phyloP scores from a whole-genome alignment of 1,140 invertebrate genomes.

The Magallana angulata region DNA sequence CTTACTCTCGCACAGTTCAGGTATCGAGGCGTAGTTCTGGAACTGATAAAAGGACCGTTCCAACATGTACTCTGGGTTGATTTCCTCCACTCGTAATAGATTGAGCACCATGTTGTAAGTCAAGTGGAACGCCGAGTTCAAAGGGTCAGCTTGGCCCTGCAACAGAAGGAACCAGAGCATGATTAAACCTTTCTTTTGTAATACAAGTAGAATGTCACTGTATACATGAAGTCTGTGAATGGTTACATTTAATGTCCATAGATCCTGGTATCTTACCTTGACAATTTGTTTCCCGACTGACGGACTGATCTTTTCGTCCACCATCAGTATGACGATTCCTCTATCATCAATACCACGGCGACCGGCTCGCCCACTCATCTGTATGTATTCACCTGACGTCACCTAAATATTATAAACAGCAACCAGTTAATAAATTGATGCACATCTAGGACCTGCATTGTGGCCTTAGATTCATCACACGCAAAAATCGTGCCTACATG shows the following conservation, averaged over 20 bases:
- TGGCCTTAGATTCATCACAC: too few species aligned
- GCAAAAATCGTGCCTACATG: too few species aligned
- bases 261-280: slow-evolving; percentile 81
- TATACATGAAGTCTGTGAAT: too few species aligned
- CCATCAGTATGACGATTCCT: slow-evolving; percentile 99
- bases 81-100: slow-evolving; percentile 96
- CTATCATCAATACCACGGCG: slow-evolving; percentile 97
- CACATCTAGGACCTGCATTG: too few species aligned
- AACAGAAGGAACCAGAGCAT: not conserved
- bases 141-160: slow-evolving; percentile 92
- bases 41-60: slow-evolving; percentile 99
- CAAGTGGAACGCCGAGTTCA: slow-evolving; percentile 99
- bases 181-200: too few species aligned
- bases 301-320: slow-evolving; percentile 97
- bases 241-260: too few species aligned
- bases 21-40: slow-evolving; percentile 97
- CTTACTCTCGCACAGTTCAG: slow-evolving; percentile 78
- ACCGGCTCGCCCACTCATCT: slow-evolving; percentile 99
- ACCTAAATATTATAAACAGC: slow-evolving; percentile 81
- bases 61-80: slow-evolving; percentile 99
- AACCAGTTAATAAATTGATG: too few species aligned
- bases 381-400: slow-evolving; percentile 99
- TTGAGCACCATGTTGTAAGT: slow-evolving; percentile 99
- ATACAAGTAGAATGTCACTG: too few species aligned
- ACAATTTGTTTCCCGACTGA: slow-evolving; percentile 91